Percentiles rank a stretch among this genome's conserved stretches.
Conservation (phyloP, 53 echinoderm and acorn worm genomes). For the Patiria pectinifera region DNA sequence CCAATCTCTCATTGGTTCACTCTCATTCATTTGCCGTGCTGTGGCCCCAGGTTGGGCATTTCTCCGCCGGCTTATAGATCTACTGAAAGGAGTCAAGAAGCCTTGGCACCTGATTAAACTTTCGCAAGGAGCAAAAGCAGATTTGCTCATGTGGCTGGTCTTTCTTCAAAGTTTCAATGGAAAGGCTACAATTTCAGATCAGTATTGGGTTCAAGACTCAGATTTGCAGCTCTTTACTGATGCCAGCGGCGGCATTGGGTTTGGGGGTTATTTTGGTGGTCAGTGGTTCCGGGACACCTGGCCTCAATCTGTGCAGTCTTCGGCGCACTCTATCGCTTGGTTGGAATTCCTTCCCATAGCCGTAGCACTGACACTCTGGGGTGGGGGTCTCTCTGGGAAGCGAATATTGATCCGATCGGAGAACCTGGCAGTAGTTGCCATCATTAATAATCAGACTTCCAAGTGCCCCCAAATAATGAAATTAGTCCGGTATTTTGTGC, state of each 20-base stretch:
- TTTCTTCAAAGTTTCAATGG: slow-evolving; percentile 55
- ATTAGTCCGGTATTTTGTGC: slow-evolving; percentile 41
- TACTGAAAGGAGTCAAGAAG: too few relatives aligned
- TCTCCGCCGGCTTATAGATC: slow-evolving; percentile 32
- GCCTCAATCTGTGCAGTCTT: neutral
- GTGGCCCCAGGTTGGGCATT: slow-evolving; percentile 37
- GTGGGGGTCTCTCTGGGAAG: neutral
- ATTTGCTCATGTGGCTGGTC: slow-evolving; percentile 20
- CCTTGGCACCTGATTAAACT: too few relatives aligned
- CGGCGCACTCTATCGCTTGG: slow-evolving; percentile 39
- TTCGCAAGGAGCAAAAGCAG: too few relatives aligned
- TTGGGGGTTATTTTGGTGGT: slow-evolving; percentile 26
- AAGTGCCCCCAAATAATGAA: slow-evolving; percentile 34
- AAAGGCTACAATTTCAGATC: slow-evolving; percentile 15
- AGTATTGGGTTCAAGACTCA: slow-evolving; percentile 1
- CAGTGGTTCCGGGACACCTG: slow-evolving; percentile 9
- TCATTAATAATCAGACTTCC: slow-evolving; percentile 58
- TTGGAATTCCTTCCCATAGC: slow-evolving; percentile 58
- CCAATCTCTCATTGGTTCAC: slow-evolving; percentile 39
- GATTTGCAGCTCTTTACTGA: slow-evolving; percentile 39
- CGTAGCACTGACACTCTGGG: slow-evolving; percentile 46
- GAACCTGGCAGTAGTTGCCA: slow-evolving; percentile 49
- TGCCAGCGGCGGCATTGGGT: slow-evolving; percentile 32
- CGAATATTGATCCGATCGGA: slow-evolving; percentile 49
- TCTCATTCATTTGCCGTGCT: slow-evolving; percentile 30